These are phyloP conservation scores for Lepidurus couesii DNA, from an alignment of 1,140 invertebrate genomes.

Conservation along the genomic window DNA sequence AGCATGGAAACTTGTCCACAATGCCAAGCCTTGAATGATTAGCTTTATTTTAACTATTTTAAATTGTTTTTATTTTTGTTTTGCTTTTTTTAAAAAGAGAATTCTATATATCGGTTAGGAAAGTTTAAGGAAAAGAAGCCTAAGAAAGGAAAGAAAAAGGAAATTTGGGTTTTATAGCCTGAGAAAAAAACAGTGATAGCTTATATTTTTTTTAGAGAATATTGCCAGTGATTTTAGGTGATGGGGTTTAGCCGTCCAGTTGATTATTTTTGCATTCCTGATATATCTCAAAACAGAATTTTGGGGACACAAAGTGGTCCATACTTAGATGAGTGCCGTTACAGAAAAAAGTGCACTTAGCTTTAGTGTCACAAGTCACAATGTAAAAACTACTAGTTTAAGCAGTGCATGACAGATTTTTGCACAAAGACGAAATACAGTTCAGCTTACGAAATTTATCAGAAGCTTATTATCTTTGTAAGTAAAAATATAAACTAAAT, in stretches of 20 bases:
- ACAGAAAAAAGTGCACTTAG: background rate
- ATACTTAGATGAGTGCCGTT: background rate
- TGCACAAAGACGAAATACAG: background rate
- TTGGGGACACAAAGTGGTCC: background rate
- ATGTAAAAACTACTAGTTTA: background rate
- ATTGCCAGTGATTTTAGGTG: background rate
- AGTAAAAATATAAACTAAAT: too few species aligned
- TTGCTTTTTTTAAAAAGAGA: background rate
- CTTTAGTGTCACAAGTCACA: background rate
- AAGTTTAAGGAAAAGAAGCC: too few species aligned
- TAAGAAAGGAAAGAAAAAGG: too few species aligned
- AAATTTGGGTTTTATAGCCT: background rate
- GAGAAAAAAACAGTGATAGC: background rate
- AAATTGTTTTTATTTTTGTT: background rate
- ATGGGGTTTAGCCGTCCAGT: conserved; percentile 18
- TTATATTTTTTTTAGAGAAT: background rate
- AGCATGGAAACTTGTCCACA: conserved; percentile 46
- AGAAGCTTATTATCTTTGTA: too few species aligned
- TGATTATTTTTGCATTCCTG: background rate
- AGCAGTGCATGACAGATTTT: background rate
- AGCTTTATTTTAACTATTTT: conserved; percentile 6
- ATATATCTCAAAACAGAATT: background rate
- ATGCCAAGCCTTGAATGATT: conserved; percentile 40
- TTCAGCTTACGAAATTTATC: background rate
- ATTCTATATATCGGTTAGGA: background rate